Conservation (phyloP, 2,797 vertebrate genomes). For the Microhierax caerulescens region DNA sequence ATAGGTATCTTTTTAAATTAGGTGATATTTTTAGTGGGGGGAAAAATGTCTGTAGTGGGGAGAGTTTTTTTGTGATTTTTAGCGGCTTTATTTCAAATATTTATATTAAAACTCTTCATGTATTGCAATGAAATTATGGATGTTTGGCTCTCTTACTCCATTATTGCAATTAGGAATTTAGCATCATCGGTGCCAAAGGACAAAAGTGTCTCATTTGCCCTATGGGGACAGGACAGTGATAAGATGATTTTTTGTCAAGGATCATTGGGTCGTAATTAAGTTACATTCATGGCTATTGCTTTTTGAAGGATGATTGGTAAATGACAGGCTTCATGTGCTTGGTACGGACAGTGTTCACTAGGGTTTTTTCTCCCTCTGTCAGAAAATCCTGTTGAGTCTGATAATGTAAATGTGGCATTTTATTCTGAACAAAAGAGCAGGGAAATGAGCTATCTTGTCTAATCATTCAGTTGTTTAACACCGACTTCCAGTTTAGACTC, state of each 20-base stretch:
- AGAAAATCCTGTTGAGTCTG: conserved; percentile 89
- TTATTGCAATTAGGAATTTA: conserved; percentile 83
- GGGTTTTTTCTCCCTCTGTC: conserved; percentile 78
- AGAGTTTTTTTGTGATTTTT: conserved; percentile 1
- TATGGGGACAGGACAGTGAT: conserved; percentile 82
- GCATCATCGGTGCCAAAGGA: conserved; percentile 77
- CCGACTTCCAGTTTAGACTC: conserved; percentile 93
- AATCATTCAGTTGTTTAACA: conserved; percentile 99
- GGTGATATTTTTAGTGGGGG: neutral
- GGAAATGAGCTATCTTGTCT: conserved; percentile 98
- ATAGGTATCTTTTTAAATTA: neutral
- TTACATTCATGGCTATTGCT: conserved; percentile 85
- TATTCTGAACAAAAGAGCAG: conserved; percentile 90
- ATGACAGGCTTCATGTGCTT: conserved; percentile 85
- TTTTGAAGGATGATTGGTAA: conserved; percentile 88
- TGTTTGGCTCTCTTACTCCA: conserved; percentile 75
- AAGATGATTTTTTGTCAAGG: conserved; percentile 86
- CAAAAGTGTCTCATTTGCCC: conserved; percentile 79
- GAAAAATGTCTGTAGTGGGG: neutral
- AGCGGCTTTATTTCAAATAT: conserved; percentile 58
- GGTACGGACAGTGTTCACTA: conserved; percentile 80
- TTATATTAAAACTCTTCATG: conserved; percentile 65
- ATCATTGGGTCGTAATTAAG: conserved; percentile 87
- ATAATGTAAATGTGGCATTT: conserved; percentile 95
- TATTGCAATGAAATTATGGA: conserved; percentile 71